Percentiles rank a stretch among this genome's conserved stretches.
These are phyloP conservation scores for Montipora efflorescens DNA, from an alignment of 64 coral and sea anemone species.

Conservation along the genomic window DNA sequence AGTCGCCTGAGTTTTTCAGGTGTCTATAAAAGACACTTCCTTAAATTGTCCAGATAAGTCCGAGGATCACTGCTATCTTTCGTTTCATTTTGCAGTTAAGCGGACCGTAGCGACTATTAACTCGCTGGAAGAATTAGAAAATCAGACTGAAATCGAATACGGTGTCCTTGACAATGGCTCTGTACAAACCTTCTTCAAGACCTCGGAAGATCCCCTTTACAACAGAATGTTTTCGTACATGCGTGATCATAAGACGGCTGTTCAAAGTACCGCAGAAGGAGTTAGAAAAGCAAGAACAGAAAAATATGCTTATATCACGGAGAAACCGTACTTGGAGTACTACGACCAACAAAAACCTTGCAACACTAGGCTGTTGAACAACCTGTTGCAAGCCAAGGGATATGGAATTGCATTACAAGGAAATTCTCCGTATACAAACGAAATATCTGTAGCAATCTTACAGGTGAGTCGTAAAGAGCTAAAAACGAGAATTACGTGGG, in stretches of 20 bases:
- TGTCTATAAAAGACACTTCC: too few species aligned
- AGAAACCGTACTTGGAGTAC: slow-evolving; percentile 71
- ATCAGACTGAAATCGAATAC: slow-evolving; percentile 54
- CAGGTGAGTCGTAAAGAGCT: slow-evolving; percentile 21
- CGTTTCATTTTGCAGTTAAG: slow-evolving; percentile 48
- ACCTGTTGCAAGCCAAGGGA: slow-evolving; percentile 83
- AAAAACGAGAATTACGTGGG: too few species aligned
- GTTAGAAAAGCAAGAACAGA: slow-evolving; percentile 60
- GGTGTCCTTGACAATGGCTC: slow-evolving; percentile 55
- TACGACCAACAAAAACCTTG: slow-evolving; percentile 84
- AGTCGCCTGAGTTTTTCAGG: too few species aligned
- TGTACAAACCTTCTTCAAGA: slow-evolving; percentile 65
- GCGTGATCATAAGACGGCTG: slow-evolving; percentile 56
- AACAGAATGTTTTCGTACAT: slow-evolving; percentile 78
- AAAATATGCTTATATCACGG: slow-evolving; percentile 90
- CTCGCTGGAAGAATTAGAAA: slow-evolving; percentile 77
- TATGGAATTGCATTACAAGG: slow-evolving; percentile 92
- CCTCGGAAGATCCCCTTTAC: slow-evolving; percentile 66
- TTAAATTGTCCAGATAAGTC: too few species aligned
- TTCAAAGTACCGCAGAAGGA: slow-evolving; percentile 52
- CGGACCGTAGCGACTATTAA: slow-evolving; percentile 72
- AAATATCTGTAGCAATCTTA: slow-evolving; percentile 82
- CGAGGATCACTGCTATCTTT: neutral
- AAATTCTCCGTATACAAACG: slow-evolving; percentile 78
- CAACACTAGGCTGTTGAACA: slow-evolving; percentile 81